These are phyloP conservation scores for Astropecten irregularis DNA, from an alignment of 53 echinoderm and acorn worm genomes.

Conservation along the genomic window DNA sequence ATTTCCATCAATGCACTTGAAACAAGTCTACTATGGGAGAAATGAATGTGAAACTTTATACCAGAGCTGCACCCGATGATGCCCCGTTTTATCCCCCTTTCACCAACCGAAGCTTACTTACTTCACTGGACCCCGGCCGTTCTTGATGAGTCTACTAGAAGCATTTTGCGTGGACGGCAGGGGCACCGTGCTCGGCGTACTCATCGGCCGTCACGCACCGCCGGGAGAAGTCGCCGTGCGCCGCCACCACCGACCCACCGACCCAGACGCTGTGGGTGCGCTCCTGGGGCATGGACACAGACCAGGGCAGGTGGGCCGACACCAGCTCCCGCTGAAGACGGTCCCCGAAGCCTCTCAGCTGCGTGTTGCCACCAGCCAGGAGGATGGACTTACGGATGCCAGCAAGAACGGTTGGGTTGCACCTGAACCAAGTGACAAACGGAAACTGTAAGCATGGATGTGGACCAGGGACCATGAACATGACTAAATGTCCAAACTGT, in stretches of 20 bases:
- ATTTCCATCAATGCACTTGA: no score
- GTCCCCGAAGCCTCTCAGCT: constrained; percentile 79
- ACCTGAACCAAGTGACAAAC: constrained; percentile 24
- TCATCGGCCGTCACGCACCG: constrained; percentile 68
- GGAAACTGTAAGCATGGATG: no score
- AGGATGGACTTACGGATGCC: constrained; percentile 69
- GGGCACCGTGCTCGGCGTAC: constrained; percentile 76
- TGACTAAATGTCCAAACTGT: no score
- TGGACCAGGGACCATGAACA: no score
- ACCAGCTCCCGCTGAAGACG: constrained; percentile 81
- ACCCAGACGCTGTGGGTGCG: constrained; percentile 80
- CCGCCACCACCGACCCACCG: constrained; percentile 85
- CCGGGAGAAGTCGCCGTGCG: constrained; percentile 69
- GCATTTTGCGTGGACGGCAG: constrained; percentile 68
- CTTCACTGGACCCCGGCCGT: no score
- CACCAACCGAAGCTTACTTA: no score
- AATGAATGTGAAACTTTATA: no score
- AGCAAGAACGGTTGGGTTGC: constrained; percentile 62
- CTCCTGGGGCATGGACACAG: constrained; percentile 74
- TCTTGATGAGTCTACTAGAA: neutral
- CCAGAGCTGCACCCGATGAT: no score
- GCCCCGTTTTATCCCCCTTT: no score
- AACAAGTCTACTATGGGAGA: no score
- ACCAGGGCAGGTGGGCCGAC: constrained; percentile 58
- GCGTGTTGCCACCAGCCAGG: constrained; percentile 87